Evolutionary conservation across 2,113 vertebrate genomes (phyloP).

Genomic region (Maccullochella peelii): DNA sequence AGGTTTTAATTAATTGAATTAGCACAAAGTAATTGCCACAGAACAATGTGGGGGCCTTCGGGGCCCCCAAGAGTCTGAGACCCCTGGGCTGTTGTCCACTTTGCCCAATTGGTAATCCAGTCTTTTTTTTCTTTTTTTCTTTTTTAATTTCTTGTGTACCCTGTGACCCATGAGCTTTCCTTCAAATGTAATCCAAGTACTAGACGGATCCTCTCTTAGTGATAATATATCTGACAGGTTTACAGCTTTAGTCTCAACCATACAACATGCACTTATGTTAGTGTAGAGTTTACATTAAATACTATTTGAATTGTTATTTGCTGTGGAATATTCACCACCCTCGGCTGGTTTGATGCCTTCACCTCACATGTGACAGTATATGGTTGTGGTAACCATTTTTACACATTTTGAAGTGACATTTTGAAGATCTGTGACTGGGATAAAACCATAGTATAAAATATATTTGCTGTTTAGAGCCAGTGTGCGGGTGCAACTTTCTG

Average conservation of each 20-base stretch:
- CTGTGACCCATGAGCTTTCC: neutral
- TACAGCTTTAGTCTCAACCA: neutral
- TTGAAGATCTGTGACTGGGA: neutral
- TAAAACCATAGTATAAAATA: neutral
- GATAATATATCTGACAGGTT: neutral
- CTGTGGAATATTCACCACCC: neutral
- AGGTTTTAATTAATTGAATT: constrained; percentile 18
- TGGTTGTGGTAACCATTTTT: neutral
- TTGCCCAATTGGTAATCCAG: neutral
- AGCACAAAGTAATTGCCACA: constrained; percentile 14
- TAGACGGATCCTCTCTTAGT: neutral
- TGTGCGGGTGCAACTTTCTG: neutral
- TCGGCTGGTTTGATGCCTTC: neutral
- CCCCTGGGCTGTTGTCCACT: neutral
- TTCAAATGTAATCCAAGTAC: neutral
- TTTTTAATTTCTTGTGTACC: neutral
- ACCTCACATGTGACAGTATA: neutral
- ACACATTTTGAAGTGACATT: neutral
- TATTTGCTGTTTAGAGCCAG: neutral
- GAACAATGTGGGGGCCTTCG: neutral
- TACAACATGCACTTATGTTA: neutral
- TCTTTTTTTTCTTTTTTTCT: neutral
- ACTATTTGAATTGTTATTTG: neutral
- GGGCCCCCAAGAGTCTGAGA: accelerated
- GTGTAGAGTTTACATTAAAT: neutral